Evolutionary conservation across 2,797 vertebrate species (phyloP).

Genomic region (Rhabdophis nuchalis): DNA sequence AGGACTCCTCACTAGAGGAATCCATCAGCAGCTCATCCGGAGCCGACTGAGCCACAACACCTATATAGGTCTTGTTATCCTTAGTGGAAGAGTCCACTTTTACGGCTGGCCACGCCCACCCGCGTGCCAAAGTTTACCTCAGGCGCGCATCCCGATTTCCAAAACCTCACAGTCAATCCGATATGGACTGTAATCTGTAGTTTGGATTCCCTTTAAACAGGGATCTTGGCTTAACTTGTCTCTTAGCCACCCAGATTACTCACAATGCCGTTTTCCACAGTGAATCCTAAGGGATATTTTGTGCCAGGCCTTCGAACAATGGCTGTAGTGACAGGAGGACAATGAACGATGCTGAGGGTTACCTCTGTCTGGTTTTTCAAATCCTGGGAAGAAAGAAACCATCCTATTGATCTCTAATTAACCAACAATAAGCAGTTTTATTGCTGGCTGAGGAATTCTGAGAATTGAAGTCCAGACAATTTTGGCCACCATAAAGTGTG

Average conservation of each 20-base stretch:
- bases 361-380: constrained; percentile 84
- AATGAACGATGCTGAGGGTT: constrained; percentile 88
- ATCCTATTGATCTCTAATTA: neutral
- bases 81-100: too few relatives aligned
- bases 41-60: too few relatives aligned
- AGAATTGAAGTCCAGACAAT: neutral
- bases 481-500: neutral
- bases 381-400: constrained; percentile 71
- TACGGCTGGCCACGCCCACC: neutral
- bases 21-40: too few relatives aligned
- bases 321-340: constrained; percentile 92
- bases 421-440: neutral
- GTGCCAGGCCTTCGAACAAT: constrained; percentile 86
- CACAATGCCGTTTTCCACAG: constrained; percentile 94
- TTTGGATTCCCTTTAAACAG: neutral
- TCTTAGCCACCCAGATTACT: constrained; percentile 29
- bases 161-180: neutral
- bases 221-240: neutral
- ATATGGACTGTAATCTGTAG: neutral
- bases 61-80: too few relatives aligned
- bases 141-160: neutral
- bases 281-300: constrained; percentile 92
- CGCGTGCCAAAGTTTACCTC: rapidly evolving
- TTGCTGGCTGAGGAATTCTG: neutral
- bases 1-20: too few relatives aligned